Evolutionary conservation across 2,888 invertebrate genomes (phyloP).

Genomic region (Adineta ricciae): DNA sequence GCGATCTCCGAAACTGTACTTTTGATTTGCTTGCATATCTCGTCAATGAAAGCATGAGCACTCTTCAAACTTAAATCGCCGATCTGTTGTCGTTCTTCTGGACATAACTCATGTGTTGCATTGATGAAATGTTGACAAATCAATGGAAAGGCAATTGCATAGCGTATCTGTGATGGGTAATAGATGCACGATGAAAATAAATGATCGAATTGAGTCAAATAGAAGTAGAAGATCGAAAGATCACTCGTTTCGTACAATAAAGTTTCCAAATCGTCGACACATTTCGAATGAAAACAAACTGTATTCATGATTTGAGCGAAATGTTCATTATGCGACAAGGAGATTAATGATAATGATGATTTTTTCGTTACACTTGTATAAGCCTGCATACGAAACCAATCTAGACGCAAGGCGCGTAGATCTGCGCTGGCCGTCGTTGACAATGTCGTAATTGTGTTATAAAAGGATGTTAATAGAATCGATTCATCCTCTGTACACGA

Average conservation of each 20-base stretch:
- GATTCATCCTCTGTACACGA: constrained; percentile 77
- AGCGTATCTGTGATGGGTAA: constrained; percentile 86
- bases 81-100: constrained; percentile 62
- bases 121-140: constrained; percentile 96
- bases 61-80: constrained; percentile 18
- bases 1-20: not conserved
- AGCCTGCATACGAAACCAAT: constrained; percentile 84
- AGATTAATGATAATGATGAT: constrained; percentile 56
- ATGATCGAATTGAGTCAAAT: constrained; percentile 73
- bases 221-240: constrained; percentile 72
- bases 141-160: constrained; percentile 89
- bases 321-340: constrained; percentile 69
- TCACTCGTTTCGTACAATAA: constrained; percentile 92
- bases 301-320: constrained; percentile 84
- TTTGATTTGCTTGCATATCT: constrained; percentile 14
- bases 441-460: constrained; percentile 62
- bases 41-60: constrained; percentile 17
- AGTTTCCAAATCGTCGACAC: constrained; percentile 94
- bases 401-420: constrained; percentile 80
- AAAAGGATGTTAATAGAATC: constrained; percentile 78
- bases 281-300: constrained; percentile 87
- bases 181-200: constrained; percentile 97
- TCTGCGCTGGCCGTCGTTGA: constrained; percentile 33
- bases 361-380: constrained; percentile 67
- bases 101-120: constrained; percentile 92